phyloP scores from a whole-genome alignment of 2,797 vertebrate genomes.

The Chaenodraco wilsoni region DNA sequence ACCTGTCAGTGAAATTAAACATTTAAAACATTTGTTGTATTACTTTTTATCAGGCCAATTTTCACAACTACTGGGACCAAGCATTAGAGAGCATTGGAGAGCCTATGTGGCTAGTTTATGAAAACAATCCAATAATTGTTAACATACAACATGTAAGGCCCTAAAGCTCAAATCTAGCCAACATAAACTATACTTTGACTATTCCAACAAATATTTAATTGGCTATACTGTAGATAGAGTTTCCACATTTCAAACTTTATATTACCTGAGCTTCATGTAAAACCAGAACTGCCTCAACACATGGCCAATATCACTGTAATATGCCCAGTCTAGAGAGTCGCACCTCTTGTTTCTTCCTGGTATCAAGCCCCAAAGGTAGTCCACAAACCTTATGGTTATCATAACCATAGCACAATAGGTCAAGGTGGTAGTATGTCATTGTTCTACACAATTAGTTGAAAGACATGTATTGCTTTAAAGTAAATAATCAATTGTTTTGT shows the following conservation, averaged over 20 bases:
- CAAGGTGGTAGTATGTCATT: slow-evolving; percentile 14
- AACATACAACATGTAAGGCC: background rate
- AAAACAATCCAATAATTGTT: background rate
- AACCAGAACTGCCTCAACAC: slow-evolving; percentile 3
- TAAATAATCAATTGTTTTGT: background rate
- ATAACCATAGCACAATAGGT: slow-evolving; percentile 11
- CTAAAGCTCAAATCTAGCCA: background rate
- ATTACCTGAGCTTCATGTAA: slow-evolving; percentile 31
- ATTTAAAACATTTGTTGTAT: background rate
- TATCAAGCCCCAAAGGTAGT: background rate
- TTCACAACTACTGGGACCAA: background rate
- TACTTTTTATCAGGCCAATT: background rate
- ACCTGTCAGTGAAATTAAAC: slow-evolving; percentile 11
- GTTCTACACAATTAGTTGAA: background rate
- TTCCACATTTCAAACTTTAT: slow-evolving; percentile 41
- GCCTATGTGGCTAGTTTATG: background rate
- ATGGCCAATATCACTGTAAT: slow-evolving; percentile 23
- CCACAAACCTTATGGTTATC: slow-evolving; percentile 9
- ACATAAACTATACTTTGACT: slow-evolving; percentile 19
- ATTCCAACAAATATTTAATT: slow-evolving; percentile 31
- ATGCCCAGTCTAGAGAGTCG: slow-evolving; percentile 13
- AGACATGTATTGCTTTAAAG: slow-evolving; percentile 7
- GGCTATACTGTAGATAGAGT: slow-evolving; percentile 4
- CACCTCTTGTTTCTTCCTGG: slow-evolving; percentile 35
- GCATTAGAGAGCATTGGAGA: background rate